A percentile compares a stretch with the other conserved stretches of the same genome.
Evolutionary conservation across 2,888 invertebrate genomes (phyloP).

Genomic region (Ormia ochracea): DNA sequence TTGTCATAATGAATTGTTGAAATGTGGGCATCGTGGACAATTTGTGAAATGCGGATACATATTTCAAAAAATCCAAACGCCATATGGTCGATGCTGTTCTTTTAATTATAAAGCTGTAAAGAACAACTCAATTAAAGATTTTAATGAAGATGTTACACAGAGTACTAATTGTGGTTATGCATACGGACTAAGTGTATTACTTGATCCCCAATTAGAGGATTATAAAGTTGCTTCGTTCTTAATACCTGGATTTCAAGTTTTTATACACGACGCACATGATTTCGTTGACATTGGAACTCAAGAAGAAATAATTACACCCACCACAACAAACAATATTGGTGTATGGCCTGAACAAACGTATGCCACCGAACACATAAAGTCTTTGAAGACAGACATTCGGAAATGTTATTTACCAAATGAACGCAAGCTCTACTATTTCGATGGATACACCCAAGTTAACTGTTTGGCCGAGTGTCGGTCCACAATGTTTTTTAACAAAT

Average conservation of each 20-base stretch:
- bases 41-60: slow-evolving; percentile 78
- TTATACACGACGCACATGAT: slow-evolving; percentile 81
- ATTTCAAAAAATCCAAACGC: slow-evolving; percentile 78
- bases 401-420: slow-evolving; percentile 81
- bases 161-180: slow-evolving; percentile 81
- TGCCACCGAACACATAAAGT: slow-evolving; percentile 78
- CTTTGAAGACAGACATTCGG: slow-evolving; percentile 76
- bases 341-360: slow-evolving; percentile 80
- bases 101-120: slow-evolving; percentile 81
- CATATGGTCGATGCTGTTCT: slow-evolving; percentile 80
- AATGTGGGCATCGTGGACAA: slow-evolving; percentile 81
- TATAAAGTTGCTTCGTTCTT: slow-evolving; percentile 80
- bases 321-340: slow-evolving; percentile 79
- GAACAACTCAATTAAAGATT: neutral
- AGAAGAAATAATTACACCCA: slow-evolving; percentile 78
- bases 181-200: slow-evolving; percentile 80
- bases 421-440: slow-evolving; percentile 70
- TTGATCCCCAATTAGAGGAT: slow-evolving; percentile 79
- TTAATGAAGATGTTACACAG: slow-evolving; percentile 67
- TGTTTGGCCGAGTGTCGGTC: slow-evolving; percentile 81
- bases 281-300: slow-evolving; percentile 79
- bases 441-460: slow-evolving; percentile 81
- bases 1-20: slow-evolving; percentile 78
- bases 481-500: slow-evolving; percentile 76
- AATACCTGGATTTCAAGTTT: slow-evolving; percentile 80